Base-by-base conservation (phyloP, 2,797 vertebrate genomes). In the Aplochiton taeniatus region DNA sequence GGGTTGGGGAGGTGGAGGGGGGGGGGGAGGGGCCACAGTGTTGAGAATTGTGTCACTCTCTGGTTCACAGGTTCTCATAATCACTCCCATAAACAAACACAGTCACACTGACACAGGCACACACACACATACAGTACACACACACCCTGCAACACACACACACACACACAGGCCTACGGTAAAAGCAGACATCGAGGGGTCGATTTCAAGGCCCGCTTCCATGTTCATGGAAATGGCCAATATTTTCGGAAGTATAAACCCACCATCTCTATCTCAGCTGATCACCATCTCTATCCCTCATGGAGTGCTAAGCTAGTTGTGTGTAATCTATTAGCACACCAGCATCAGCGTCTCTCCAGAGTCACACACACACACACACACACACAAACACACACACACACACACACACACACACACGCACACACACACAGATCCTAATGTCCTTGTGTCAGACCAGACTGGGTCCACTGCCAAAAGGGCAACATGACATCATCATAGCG, bases 31-130 rank as follows among this genome's bases (percentile, higher is more conserved):
- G 85, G 83, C 80, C 83, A 85, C 87, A 85, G 83, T 86, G 89
- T 90, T 90, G 89, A 90, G 89, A 90, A 90, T 89, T 89, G 89
- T 90, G 89, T 90, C 88, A 91, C 84, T 87, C 80, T 75, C 77
- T 89, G 85, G 86, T 89, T 90, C 87, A 89, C 89, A 89, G 83
- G 83, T 90, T 90, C 86, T 87, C 89, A 88, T 88, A 87, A 86
- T 88, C 82, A 77, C 83, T 79, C 80, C 83, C 82, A 86, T 80
- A 85, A 78, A 78, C 81, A 75, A 70, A 82, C 75, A 68, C 79
- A 84, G 70, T 74, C 70, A 61, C 74, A 65, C 61, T 73, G 58
- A 78, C 64, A 71, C 58, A 13, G 19, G 67, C 65, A 75, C 54
- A 52, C 49, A 55, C 63, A 17, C 63, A 56, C 56, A 57, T 43